Evolutionary conservation across 2,113 vertebrate species (phyloP).

Genomic region (Halcyon malimbica): DNA sequence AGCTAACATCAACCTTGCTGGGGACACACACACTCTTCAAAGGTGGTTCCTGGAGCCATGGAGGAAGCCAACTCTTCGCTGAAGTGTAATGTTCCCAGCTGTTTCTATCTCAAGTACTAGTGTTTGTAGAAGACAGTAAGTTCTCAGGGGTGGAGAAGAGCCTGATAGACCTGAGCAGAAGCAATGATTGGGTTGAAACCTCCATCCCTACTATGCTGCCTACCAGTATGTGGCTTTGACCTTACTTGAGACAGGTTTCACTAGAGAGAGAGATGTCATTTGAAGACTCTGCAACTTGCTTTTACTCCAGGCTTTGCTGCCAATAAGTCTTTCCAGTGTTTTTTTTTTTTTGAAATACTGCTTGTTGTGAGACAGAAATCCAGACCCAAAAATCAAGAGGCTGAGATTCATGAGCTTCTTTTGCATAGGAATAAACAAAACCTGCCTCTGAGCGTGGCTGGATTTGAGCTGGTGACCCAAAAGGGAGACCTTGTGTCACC

Average conservation of each 20-base stretch:
- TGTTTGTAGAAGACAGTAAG: background rate
- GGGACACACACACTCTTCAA: fast-evolving
- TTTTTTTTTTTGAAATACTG: background rate
- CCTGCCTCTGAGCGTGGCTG: fast-evolving
- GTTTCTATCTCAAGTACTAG: background rate
- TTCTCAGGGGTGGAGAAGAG: background rate
- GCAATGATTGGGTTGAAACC: background rate
- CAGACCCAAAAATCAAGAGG: background rate
- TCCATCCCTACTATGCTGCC: background rate
- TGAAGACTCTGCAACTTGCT: background rate
- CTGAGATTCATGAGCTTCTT: background rate
- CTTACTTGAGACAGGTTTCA: background rate
- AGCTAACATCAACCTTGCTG: background rate
- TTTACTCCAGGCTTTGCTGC: background rate
- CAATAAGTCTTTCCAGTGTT: background rate
- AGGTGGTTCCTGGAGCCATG: background rate
- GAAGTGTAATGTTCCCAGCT: background rate
- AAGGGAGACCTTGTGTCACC: background rate
- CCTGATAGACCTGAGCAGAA: background rate
- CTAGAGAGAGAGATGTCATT: background rate
- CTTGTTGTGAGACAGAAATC: background rate
- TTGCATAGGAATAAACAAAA: background rate
- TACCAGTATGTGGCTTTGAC: background rate
- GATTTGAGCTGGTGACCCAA: background rate
- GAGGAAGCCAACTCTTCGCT: background rate